Conservation (phyloP, 2,888 invertebrate genomes). For the Melangyna quadrimaculata region DNA sequence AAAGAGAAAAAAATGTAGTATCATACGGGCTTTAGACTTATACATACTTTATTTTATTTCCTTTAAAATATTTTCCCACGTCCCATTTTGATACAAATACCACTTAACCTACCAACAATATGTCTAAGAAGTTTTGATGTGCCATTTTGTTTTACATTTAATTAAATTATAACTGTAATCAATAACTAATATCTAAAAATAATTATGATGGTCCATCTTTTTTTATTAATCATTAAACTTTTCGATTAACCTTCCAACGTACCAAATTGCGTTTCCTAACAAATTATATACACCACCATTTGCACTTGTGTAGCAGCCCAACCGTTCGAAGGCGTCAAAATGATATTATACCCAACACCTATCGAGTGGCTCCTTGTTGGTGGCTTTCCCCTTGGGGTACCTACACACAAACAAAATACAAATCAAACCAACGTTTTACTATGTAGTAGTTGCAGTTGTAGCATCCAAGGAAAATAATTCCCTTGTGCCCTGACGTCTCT, state of each 20-base stretch:
- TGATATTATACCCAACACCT: constrained; percentile 72
- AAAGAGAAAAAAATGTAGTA: no score
- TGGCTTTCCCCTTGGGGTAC: constrained; percentile 54
- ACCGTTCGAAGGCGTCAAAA: constrained; percentile 66
- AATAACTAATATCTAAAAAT: not conserved
- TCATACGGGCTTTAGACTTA: no score
- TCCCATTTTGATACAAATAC: no score
- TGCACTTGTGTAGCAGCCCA: constrained; percentile 4
- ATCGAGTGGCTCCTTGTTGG: constrained; percentile 58
- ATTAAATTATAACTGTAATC: no score
- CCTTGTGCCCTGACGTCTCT: constrained; percentile 59
- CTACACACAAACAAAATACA: not conserved
- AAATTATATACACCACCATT: constrained; percentile 9
- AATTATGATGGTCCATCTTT: not conserved
- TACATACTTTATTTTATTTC: not conserved
- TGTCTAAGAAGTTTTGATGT: no score
- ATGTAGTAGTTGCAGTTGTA: not conserved
- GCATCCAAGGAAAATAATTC: constrained; percentile 37
- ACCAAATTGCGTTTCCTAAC: not conserved
- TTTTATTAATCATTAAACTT: not conserved
- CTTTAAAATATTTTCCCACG: no score
- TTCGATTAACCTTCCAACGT: not conserved
- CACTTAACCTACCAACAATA: no score
- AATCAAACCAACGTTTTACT: not conserved
- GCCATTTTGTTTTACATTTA: not conserved